phyloP scores from a whole-genome alignment of 2,888 invertebrate species.

The Tuta absoluta region DNA sequence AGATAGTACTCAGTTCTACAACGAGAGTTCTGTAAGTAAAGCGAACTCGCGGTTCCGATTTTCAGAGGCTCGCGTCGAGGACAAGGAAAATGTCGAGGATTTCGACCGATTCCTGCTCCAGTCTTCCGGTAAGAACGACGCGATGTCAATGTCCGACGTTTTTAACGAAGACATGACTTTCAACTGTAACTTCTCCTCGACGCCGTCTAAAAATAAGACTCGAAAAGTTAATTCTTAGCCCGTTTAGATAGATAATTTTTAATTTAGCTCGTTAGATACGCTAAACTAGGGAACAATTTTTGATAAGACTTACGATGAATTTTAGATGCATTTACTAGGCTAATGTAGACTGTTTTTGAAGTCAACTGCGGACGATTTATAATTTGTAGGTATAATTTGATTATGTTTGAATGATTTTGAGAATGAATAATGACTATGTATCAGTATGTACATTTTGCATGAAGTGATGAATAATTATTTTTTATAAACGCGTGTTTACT shows the following conservation, averaged over 20 bases:
- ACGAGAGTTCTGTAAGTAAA: constrained; percentile 51
- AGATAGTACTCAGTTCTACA: constrained; percentile 66
- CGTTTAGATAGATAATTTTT: constrained; percentile 26
- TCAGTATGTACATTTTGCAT: constrained; percentile 52
- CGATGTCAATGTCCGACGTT: constrained; percentile 73
- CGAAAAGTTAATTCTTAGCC: constrained; percentile 57
- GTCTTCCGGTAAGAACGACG: constrained; percentile 56
- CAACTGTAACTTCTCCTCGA: constrained; percentile 74
- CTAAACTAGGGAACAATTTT: constrained; percentile 27
- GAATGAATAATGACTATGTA: constrained; percentile 36
- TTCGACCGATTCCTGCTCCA: constrained; percentile 58
- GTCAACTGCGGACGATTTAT: constrained; percentile 59
- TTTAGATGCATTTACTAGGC: constrained; percentile 62
- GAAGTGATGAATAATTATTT: constrained; percentile 53
- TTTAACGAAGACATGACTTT: constrained; percentile 72
- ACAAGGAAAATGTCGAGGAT: constrained; percentile 66
- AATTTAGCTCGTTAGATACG: constrained; percentile 19
- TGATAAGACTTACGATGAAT: constrained; percentile 55
- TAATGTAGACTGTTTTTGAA: constrained; percentile 54
- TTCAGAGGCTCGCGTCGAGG: constrained; percentile 56
- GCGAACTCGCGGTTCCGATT: constrained; percentile 49
- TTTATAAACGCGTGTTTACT: constrained; percentile 56
- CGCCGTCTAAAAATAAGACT: constrained; percentile 72
- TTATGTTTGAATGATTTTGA: constrained; percentile 47
- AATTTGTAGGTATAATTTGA: constrained; percentile 31